Conservation (phyloP, 2,888 invertebrate species). For the Xestoiulus laeticollis region DNA sequence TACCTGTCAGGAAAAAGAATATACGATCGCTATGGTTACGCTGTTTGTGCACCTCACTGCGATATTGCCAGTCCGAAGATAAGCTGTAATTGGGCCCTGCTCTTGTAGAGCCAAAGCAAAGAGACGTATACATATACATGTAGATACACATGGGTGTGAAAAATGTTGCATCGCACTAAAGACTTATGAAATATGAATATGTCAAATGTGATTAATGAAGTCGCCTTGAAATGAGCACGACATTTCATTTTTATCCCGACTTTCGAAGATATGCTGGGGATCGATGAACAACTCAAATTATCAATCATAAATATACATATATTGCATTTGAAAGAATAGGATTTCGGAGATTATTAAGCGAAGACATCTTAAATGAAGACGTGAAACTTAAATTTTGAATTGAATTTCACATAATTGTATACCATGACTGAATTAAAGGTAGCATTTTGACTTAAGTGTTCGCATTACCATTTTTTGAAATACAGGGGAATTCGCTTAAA, state of each 20-base stretch:
- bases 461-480: no score
- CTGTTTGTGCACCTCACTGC: conserved; percentile 4
- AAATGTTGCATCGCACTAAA: background rate
- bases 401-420: background rate
- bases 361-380: background rate
- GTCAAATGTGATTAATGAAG: conserved; percentile 41
- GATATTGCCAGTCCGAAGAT: background rate
- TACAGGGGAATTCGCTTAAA: no score
- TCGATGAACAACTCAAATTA: conserved; percentile 20
- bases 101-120: background rate
- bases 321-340: background rate
- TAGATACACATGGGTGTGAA: background rate
- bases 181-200: conserved; percentile 39
- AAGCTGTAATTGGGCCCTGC: background rate
- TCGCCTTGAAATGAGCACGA: conserved; percentile 4
- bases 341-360: background rate
- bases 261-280: background rate
- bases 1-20: conserved; percentile 36
- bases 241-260: background rate
- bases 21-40: conserved; percentile 32
- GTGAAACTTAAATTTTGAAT: background rate
- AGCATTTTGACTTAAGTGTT: background rate
- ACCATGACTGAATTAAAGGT: background rate
- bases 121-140: no score
- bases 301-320: background rate